Base-by-base conservation (phyloP, 2,888 invertebrate species). In the Fragum fragum region DNA sequence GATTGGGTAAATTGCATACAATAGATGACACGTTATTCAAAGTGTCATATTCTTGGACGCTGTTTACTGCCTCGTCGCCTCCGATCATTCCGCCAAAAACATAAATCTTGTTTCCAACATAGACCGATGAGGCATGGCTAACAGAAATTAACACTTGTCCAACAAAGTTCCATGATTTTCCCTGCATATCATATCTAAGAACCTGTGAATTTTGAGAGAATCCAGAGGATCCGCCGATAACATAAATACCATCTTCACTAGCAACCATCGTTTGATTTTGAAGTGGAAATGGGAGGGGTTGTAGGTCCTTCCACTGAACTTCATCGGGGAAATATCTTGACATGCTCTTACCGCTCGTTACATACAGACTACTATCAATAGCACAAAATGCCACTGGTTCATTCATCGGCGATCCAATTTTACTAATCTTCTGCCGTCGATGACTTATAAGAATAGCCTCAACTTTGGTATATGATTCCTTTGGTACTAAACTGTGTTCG, bases 91-190 rank as follows among this genome's bases (percentile, higher is more conserved):
- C 83, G 2, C 83, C 83, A 69, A 83, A 69, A 11, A 83, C 59
- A 55, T 79, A 83, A 42, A 83, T 76, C 57, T 73, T 76, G 29
- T 73, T 66, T 32, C 73, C 39, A 23, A 76, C 21, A 29, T 28
- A 57, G 29, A 74, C 76, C 11, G 83, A 76, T 23, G 83, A 83
- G 26, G 83, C 83, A 47, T 70, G n/a, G 21, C 68, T 36, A 9
- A 83, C 79, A 26, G 79, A 70, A 16, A 76, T 76, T 18, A 83
- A n/a, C 14, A 83, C 55, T 29, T 83, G 76, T 2, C 83, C 83
- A 21, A 39, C 66, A 16, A 66, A 52, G n/a, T 32, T 39, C 83
- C 83, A 83, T 18, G 69, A 47, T 42, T 79, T 39, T 9, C 61
- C 53, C 16, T 76, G 57, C 18, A 76, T 36, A 32, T 26, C 63